These are phyloP conservation scores for Staurois parvus DNA, from an alignment of 2,797 vertebrate genomes.

Conservation along the genomic window DNA sequence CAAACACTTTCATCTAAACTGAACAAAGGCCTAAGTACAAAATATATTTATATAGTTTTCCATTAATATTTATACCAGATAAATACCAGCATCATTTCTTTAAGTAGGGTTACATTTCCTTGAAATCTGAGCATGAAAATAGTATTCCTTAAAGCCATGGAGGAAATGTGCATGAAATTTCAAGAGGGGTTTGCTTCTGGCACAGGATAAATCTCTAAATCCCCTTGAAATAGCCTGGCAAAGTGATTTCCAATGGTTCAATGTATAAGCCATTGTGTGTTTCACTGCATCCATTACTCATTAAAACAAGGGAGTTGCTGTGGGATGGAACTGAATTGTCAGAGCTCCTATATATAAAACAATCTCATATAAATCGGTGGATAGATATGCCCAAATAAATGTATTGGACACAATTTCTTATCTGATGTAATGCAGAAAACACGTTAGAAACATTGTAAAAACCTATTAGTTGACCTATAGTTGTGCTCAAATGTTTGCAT, in stretches of 20 bases:
- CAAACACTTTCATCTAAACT: too few species aligned
- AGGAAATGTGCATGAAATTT: constrained; percentile 5
- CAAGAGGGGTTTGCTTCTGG: not conserved
- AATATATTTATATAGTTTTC: too few species aligned
- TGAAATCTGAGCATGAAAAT: not conserved
- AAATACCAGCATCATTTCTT: not conserved
- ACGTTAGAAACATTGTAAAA: not conserved
- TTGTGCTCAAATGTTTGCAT: too few species aligned
- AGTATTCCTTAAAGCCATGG: not conserved
- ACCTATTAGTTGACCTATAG: too few species aligned
- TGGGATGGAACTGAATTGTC: not conserved
- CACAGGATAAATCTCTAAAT: not conserved
- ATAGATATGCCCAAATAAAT: not conserved
- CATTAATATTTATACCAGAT: not conserved
- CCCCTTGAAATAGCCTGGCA: not conserved
- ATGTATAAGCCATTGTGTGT: not conserved
- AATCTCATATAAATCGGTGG: not conserved
- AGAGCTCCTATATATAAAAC: not conserved
- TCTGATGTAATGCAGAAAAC: not conserved
- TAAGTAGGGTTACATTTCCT: not conserved
- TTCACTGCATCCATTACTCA: not conserved
- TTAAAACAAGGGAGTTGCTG: not conserved
- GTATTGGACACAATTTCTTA: not conserved
- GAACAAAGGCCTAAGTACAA: too few species aligned
- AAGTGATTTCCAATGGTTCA: not conserved